These are phyloP conservation scores for Polia nebulosa DNA, from an alignment of 2,888 invertebrate species.

Conservation along the genomic window DNA sequence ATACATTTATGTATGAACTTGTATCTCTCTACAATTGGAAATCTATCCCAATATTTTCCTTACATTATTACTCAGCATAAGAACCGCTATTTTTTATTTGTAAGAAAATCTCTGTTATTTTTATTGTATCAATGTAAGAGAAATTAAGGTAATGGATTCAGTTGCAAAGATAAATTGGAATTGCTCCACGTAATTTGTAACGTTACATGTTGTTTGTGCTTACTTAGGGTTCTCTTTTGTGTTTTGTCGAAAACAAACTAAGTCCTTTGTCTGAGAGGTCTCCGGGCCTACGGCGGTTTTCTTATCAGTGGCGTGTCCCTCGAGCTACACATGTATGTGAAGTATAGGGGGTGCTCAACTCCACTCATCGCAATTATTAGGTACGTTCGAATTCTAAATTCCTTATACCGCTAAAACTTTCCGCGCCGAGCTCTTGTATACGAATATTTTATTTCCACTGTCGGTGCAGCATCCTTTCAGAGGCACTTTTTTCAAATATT, in stretches of 20 bases:
- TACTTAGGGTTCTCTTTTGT: constrained; percentile 84
- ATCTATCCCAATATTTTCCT: constrained; percentile 39
- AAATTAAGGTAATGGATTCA: constrained; percentile 72
- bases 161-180: constrained; percentile 78
- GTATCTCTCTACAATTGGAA: constrained; percentile 24
- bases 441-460: constrained; percentile 76
- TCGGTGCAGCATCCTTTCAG: constrained; percentile 76
- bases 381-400: constrained; percentile 49
- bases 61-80: constrained; percentile 32
- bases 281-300: constrained; percentile 81
- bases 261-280: constrained; percentile 81
- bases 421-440: constrained; percentile 49
- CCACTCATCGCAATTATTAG: constrained; percentile 52
- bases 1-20: constrained; percentile 32
- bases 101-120: constrained; percentile 58
- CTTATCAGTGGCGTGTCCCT: constrained; percentile 78
- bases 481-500: constrained; percentile 82
- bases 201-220: constrained; percentile 81
- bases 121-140: constrained; percentile 57
- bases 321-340: constrained; percentile 60
- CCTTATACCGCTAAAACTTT: constrained; percentile 59
- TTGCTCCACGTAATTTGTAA: constrained; percentile 78
- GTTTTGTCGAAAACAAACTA: constrained; percentile 82
- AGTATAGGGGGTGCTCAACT: constrained; percentile 26
- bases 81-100: constrained; percentile 46